Percentiles rank a stretch among this genome's conserved stretches.
phyloP scores from a whole-genome alignment of 2,888 invertebrate genomes.

The Allygus modestus region DNA sequence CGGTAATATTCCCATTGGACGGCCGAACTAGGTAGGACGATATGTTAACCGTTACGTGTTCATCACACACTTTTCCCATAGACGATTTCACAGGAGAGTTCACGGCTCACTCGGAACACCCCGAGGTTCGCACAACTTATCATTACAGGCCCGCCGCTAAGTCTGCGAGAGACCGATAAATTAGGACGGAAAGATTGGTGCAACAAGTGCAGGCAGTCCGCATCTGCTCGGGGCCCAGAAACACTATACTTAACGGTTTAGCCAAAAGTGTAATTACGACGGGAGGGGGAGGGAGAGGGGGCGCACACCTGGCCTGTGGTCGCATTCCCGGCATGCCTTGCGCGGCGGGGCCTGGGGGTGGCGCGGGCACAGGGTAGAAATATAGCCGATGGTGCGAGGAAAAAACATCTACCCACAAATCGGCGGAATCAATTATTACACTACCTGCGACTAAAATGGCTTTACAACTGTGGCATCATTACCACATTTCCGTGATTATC shows the following conservation, averaged over 20 bases:
- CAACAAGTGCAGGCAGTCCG: constrained; percentile 53
- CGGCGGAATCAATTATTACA: too few relatives aligned
- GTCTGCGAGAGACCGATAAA: constrained; percentile 35
- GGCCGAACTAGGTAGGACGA: too few relatives aligned
- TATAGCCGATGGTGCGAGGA: neutral
- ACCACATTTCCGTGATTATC: too few relatives aligned
- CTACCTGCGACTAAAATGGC: too few relatives aligned
- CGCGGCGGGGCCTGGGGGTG: neutral
- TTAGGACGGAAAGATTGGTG: constrained; percentile 42
- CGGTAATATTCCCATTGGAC: too few relatives aligned
- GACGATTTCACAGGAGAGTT: too few relatives aligned
- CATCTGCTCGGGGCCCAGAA: constrained; percentile 51
- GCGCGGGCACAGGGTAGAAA: neutral
- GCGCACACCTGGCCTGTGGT: constrained; percentile 41
- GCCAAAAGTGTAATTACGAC: constrained; percentile 52
- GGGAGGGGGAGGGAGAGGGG: constrained; percentile 7
- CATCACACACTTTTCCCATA: too few relatives aligned
- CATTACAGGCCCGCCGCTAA: constrained; percentile 21
- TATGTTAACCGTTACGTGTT: too few relatives aligned
- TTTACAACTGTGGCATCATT: too few relatives aligned
- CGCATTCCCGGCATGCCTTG: constrained; percentile 51
- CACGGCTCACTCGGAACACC: neutral
- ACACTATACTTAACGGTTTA: constrained; percentile 59
- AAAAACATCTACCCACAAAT: neutral
- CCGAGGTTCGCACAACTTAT: neutral